phyloP scores from a whole-genome alignment of 2,888 invertebrate genomes.

The Drosophila niveifrons region DNA sequence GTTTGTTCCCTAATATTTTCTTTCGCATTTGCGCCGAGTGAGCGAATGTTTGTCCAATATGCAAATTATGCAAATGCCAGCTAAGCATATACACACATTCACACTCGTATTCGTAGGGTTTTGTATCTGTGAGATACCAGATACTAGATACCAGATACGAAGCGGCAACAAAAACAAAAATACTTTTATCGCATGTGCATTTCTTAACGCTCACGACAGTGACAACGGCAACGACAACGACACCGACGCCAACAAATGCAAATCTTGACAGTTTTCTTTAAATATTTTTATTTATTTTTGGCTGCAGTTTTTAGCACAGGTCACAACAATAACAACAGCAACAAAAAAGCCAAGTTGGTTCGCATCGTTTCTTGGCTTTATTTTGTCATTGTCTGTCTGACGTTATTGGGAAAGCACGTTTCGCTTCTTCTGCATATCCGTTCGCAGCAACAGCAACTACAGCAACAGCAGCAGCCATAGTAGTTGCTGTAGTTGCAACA shows the following conservation, averaged over 20 bases:
- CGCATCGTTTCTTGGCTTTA: conserved; percentile 66
- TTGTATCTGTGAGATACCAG: conserved; percentile 60
- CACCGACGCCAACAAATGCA: conserved; percentile 65
- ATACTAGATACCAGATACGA: conserved; percentile 48
- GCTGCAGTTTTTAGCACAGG: conserved; percentile 59
- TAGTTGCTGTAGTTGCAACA: conserved; percentile 50
- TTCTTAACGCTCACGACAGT: conserved; percentile 66
- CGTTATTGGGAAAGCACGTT: conserved; percentile 78
- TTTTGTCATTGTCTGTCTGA: conserved; percentile 63
- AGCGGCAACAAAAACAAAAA: conserved; percentile 30
- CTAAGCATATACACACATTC: conserved; percentile 36
- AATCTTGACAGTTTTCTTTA: conserved; percentile 79
- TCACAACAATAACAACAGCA: conserved; percentile 21
- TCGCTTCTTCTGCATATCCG: conserved; percentile 73
- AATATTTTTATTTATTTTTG: conserved; percentile 75
- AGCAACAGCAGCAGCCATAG: conserved; percentile 15
- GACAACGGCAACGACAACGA: conserved; percentile 7
- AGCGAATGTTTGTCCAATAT: conserved; percentile 54
- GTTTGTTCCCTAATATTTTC: conserved; percentile 36
- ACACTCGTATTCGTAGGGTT: conserved; percentile 4
- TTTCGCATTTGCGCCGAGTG: conserved; percentile 39
- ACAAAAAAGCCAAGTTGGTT: conserved; percentile 36
- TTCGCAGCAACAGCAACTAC: conserved; percentile 35
- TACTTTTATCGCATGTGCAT: conserved; percentile 72
- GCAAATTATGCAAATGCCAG: conserved; percentile 72